Conservation (phyloP, 2,888 invertebrate species). For the Leucania comma region DNA sequence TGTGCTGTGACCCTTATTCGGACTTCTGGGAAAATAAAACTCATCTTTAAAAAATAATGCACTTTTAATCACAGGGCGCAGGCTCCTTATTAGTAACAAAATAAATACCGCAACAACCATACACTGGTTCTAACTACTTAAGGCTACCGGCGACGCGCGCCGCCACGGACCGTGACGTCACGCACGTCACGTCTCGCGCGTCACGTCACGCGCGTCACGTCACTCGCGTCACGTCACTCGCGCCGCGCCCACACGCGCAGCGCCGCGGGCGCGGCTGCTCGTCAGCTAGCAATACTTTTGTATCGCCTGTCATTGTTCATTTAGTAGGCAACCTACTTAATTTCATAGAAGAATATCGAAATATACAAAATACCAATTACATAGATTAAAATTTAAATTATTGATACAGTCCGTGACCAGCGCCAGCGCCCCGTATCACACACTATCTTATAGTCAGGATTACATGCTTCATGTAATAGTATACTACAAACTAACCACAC, state of each 20-base stretch:
- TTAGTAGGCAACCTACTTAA: conserved; percentile 13
- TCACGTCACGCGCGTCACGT: neutral
- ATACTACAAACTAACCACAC: conserved; percentile 47
- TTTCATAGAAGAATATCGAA: conserved; percentile 31
- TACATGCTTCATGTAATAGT: conserved; percentile 57
- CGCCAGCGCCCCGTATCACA: conserved; percentile 52
- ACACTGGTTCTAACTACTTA: conserved; percentile 75
- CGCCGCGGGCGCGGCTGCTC: neutral
- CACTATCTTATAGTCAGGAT: conserved; percentile 51
- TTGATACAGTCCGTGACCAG: conserved; percentile 50
- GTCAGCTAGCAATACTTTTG: conserved; percentile 13
- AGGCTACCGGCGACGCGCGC: conserved; percentile 49
- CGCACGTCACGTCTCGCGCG: neutral
- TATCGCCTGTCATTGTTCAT: conserved; percentile 14
- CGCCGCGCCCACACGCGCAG: neutral
- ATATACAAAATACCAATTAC: conserved; percentile 43
- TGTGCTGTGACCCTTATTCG: too few species aligned
- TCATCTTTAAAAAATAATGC: conserved; percentile 80
- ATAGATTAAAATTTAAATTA: neutral
- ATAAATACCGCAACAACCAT: conserved; percentile 85
- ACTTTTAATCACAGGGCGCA: conserved; percentile 86
- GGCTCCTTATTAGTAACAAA: conserved; percentile 78
- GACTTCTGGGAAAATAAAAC: conserved; percentile 54
- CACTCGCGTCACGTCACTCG: neutral
- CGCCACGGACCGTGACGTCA: conserved; percentile 4